Conservation (phyloP, 2,797 vertebrate species). For the Micrastur ruficollis region DNA sequence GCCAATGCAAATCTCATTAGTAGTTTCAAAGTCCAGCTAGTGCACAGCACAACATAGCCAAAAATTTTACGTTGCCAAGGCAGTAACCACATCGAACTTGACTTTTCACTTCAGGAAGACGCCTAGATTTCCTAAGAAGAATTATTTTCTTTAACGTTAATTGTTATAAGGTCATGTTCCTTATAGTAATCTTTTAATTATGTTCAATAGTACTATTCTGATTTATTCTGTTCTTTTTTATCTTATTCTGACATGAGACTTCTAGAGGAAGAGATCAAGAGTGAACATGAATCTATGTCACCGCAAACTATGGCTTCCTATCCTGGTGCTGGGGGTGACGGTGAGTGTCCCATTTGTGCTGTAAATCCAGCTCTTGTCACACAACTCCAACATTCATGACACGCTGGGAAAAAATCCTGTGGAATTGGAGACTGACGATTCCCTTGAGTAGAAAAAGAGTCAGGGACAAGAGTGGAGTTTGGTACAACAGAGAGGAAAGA, state of each 20-base stretch:
- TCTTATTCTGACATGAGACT: neutral
- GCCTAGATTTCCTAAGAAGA: neutral
- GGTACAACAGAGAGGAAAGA: neutral
- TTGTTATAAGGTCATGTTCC: neutral
- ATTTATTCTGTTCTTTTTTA: neutral
- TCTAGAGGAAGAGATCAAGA: neutral
- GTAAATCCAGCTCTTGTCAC: neutral
- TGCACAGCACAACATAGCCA: neutral
- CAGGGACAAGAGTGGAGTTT: neutral
- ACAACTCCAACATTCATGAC: neutral
- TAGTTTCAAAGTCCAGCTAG: neutral
- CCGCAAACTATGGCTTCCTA: neutral
- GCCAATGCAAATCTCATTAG: conserved; percentile 13
- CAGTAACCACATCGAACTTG: neutral
- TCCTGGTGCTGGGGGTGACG: neutral
- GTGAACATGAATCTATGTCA: neutral
- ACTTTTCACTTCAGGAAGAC: neutral
- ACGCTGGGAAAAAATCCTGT: neutral
- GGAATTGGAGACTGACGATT: neutral
- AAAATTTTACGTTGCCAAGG: neutral
- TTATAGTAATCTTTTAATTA: neutral
- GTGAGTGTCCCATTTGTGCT: too few relatives aligned
- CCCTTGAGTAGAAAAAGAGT: neutral
- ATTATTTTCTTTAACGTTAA: neutral
- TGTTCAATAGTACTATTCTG: neutral